Evolutionary conservation across 2,113 vertebrate genomes (phyloP), one percentile per base, ranked within the genome.

Genomic region (Tragelaphus scriptus): DNA sequence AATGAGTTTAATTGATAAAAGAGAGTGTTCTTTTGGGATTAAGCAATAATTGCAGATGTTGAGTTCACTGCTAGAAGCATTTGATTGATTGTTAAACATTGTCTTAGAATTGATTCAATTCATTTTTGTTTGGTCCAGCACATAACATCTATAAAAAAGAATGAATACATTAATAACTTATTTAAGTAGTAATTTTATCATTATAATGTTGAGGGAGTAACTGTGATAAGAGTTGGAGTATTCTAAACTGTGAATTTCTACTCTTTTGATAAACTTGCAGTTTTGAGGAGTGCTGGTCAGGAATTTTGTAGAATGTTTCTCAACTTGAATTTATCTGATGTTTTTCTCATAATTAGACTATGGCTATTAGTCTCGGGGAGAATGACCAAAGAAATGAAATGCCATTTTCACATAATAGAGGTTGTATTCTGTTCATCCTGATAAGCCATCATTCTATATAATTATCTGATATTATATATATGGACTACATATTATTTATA

Each of bases 41-140:
- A 90, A 91, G n/a, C 58, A 97, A 40, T 97, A 59, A 55, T 59
- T 91, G 13, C n/a, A 95, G 77, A 85, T 95, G n/a, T n/a, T 90
- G 49, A 56, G 6, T 85, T 94, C 30, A 75, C n/a, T 85, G 11
- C 47, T 40, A 92, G n/a, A 92, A 89, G 26, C n/a, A 71, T 91
- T 55, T 95, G 81, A 86, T 86, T 28, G 26, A 36, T 86, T 71
- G 47, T 71, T 90, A 94, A 86, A 51, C 25, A 53, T 4, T 77
- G 7, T 79, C 55, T 85, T 40, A 61, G 6, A 47, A 92, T 88
- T 36, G 7, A 47, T 85, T 79, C 21, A 75, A 28, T 92, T 59
- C 40, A 47, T 26, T 56, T 19, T 55, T 79, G 77, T 40, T 80
- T 84, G 9, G 30, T 9, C n/a, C 17, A 49, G 26, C 6, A 40